These are phyloP conservation scores for Euleptes europaea DNA, from an alignment of 2,113 vertebrate species.

Conservation along the genomic window DNA sequence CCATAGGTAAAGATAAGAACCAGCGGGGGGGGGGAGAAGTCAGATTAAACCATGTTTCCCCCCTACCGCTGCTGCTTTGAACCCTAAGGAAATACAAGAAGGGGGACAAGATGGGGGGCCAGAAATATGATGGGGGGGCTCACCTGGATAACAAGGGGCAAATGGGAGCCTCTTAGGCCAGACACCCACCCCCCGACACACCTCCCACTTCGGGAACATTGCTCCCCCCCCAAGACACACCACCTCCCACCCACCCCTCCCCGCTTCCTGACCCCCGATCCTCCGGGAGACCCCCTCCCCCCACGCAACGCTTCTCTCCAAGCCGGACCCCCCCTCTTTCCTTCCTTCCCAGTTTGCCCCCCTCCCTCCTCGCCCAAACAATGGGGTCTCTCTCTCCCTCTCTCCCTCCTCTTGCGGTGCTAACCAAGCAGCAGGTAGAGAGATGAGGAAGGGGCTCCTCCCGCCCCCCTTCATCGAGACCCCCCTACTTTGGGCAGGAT, in stretches of 20 bases:
- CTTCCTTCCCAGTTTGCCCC: background rate
- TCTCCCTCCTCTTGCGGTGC: background rate
- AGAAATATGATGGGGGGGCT: too few species aligned
- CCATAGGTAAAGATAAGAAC: too few species aligned
- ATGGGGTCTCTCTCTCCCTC: background rate
- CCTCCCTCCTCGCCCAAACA: background rate
- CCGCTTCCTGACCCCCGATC: background rate
- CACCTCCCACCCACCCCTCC: background rate
- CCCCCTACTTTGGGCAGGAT: background rate
- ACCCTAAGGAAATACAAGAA: too few species aligned
- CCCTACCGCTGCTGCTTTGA: too few species aligned
- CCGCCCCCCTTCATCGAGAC: background rate
- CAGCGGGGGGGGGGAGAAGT: background rate
- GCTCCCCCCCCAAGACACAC: background rate
- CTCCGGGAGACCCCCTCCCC: too few species aligned
- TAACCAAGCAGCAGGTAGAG: background rate
- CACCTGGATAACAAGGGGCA: too few species aligned
- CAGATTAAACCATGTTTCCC: background rate
- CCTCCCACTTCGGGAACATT: too few species aligned
- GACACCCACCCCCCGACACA: too few species aligned
- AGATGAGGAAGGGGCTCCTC: constrained; percentile 9
- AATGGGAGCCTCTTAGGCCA: too few species aligned
- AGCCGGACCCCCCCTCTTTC: background rate
- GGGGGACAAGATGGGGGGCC: too few species aligned
- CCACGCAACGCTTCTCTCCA: background rate